phyloP scores from a whole-genome alignment of 2,888 invertebrate genomes.

The Blastobasis adustella region DNA sequence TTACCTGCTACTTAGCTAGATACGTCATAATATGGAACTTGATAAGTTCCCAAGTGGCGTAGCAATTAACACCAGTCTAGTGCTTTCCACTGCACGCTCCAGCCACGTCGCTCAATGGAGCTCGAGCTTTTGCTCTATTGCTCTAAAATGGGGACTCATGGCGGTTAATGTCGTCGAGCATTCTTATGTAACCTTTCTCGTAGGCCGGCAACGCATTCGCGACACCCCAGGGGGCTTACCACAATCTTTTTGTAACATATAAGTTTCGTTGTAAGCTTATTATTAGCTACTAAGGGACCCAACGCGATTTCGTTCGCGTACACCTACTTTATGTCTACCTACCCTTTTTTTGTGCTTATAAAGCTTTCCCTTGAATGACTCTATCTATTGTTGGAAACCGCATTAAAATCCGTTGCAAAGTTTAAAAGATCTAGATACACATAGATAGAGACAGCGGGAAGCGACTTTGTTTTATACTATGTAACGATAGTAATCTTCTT shows the following conservation, averaged over 20 bases:
- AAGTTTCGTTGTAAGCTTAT: not conserved
- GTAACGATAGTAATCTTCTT: no score
- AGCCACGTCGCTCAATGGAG: not conserved
- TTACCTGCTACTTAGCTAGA: no score
- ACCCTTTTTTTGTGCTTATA: not conserved
- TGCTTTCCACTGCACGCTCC: not conserved
- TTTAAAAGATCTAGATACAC: no score
- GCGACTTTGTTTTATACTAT: no score
- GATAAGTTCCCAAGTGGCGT: conserved; percentile 1
- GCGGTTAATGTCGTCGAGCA: not conserved
- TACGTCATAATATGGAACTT: not conserved
- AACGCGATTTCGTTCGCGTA: not conserved
- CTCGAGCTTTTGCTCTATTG: no score
- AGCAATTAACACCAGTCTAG: conserved; percentile 1
- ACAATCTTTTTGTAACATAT: not conserved
- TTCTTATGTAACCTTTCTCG: not conserved
- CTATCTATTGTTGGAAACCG: no score
- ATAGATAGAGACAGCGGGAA: no score
- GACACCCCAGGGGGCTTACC: not conserved
- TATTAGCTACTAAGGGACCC: not conserved
- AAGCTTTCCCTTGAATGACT: not conserved
- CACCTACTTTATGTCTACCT: no score
- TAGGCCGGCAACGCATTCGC: not conserved
- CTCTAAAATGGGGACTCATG: not conserved
- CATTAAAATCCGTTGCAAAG: no score